A percentile compares a stretch with the other conserved stretches of the same genome.
These are phyloP conservation scores for Artibeus jamaicensis DNA, from an alignment of 2,797 vertebrate genomes.

Conservation along the genomic window DNA sequence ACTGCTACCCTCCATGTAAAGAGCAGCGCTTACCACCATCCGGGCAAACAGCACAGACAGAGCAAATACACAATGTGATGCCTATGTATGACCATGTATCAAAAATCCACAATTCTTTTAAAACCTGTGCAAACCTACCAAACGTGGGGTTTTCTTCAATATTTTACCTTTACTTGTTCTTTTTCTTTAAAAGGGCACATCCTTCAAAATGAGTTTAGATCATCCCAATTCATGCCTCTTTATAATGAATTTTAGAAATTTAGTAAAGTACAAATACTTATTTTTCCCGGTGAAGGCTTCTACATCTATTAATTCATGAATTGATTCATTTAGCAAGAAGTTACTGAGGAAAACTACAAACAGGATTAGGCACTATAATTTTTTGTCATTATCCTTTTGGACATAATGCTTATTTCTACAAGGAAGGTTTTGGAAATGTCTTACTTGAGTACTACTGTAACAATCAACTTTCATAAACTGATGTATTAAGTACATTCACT, in stretches of 20 bases:
- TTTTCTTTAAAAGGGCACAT: neutral
- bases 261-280: neutral
- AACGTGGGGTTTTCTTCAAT: neutral
- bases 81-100: neutral
- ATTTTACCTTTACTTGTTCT: neutral
- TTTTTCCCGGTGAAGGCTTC: neutral
- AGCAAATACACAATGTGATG: neutral
- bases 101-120: neutral
- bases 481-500: neutral
- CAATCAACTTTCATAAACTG: neutral
- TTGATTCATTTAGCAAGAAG: neutral
- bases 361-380: neutral
- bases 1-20: neutral
- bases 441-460: neutral
- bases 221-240: neutral
- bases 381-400: neutral
- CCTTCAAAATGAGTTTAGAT: neutral
- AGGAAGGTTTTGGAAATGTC: neutral
- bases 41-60: neutral
- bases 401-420: neutral
- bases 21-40: neutral
- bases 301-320: neutral
- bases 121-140: neutral
- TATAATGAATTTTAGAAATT: conserved; percentile 16
- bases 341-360: neutral